Evolutionary conservation across 2,113 vertebrate species (phyloP).

Genomic region (Phaethon lepturus): DNA sequence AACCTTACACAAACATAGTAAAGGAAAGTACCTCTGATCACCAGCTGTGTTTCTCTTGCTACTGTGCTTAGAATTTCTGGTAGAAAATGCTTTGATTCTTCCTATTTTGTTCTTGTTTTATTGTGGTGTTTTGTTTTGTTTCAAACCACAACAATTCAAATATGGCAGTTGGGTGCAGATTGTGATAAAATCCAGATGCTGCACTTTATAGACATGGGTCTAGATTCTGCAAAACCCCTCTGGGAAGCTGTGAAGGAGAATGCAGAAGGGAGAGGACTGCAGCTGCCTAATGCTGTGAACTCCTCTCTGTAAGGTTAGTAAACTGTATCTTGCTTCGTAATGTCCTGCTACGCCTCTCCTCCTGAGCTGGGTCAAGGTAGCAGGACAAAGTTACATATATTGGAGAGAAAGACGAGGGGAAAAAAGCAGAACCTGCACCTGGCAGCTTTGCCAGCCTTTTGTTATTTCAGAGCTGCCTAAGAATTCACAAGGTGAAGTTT

Average conservation of each 20-base stretch:
- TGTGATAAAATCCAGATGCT: not conserved
- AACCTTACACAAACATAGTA: not conserved
- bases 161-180: not conserved
- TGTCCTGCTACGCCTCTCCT: not conserved
- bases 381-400: not conserved
- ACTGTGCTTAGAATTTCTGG: not conserved
- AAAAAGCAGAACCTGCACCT: not conserved
- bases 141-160: not conserved
- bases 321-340: not conserved
- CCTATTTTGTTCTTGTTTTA: not conserved
- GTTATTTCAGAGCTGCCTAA: not conserved
- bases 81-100: not conserved
- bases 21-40: not conserved
- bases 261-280: not conserved
- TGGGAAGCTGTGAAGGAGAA: not conserved
- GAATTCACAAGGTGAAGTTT: not conserved
- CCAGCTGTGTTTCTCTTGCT: not conserved
- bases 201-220: fast-evolving
- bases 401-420: not conserved
- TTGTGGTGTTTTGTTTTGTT: not conserved
- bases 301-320: not conserved
- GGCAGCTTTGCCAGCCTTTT: not conserved
- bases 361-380: not conserved
- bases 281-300: not conserved
- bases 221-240: not conserved